Evolutionary conservation across 2,888 invertebrate genomes (phyloP).

Genomic region (Epinotia brunnichana): DNA sequence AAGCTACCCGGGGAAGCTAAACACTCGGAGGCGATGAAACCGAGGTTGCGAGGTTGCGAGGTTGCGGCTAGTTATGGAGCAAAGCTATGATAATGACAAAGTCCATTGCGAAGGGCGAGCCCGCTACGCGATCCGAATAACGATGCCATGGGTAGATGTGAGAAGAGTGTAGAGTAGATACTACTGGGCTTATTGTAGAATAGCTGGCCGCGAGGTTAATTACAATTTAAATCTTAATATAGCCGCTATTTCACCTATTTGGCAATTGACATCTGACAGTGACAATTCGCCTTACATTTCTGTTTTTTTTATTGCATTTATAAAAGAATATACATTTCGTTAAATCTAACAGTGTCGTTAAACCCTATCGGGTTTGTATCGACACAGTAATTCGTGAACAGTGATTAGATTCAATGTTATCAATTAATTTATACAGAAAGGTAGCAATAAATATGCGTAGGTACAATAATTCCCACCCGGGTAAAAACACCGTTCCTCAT

Average conservation of each 20-base stretch:
- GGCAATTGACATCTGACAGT: background rate
- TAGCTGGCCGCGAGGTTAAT: background rate
- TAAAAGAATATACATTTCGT: too few species aligned
- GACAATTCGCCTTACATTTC: too few species aligned
- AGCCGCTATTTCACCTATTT: background rate
- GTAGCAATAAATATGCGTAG: too few species aligned
- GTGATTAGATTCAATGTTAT: too few species aligned
- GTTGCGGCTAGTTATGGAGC: slow-evolving; percentile 76
- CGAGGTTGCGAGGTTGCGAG: slow-evolving; percentile 50
- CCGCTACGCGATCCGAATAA: slow-evolving; percentile 73
- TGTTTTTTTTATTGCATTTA: too few species aligned
- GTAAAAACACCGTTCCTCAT: too few species aligned
- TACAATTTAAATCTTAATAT: background rate
- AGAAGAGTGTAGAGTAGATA: slow-evolving; percentile 56
- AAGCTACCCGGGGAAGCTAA: slow-evolving; percentile 20
- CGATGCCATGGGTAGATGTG: slow-evolving; percentile 58
- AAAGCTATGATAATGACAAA: slow-evolving; percentile 82
- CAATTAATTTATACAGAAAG: too few species aligned
- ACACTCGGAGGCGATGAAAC: slow-evolving; percentile 59
- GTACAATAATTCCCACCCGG: too few species aligned
- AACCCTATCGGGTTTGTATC: too few species aligned
- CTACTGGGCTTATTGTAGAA: background rate
- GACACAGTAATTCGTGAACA: too few species aligned
- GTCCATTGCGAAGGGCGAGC: slow-evolving; percentile 77
- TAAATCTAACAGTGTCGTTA: too few species aligned